Conservation (phyloP, 2,888 invertebrate species). For the Epirrita christyi region DNA sequence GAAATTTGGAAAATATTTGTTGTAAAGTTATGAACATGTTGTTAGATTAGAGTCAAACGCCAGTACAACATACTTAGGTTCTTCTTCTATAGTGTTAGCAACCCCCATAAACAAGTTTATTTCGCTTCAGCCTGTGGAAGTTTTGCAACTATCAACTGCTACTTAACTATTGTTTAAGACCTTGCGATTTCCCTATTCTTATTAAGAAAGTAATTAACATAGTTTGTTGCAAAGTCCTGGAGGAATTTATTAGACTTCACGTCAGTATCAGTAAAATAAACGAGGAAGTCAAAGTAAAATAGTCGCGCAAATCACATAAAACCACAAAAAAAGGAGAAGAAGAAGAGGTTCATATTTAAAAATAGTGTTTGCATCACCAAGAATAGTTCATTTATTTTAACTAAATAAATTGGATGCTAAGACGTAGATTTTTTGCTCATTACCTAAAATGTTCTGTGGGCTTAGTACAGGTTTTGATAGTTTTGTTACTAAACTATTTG, state of each 20-base stretch:
- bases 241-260: constrained; percentile 32
- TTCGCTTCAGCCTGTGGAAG: neutral
- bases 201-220: constrained; percentile 39
- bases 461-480: too few relatives aligned
- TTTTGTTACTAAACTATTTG: too few relatives aligned
- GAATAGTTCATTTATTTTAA: too few relatives aligned
- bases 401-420: too few relatives aligned
- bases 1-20: too few relatives aligned
- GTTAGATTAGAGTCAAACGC: neutral
- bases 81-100: neutral
- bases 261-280: constrained; percentile 26
- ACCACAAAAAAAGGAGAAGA: too few relatives aligned
- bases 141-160: constrained; percentile 3
- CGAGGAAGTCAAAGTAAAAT: neutral
- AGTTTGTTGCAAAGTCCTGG: constrained; percentile 28
- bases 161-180: constrained; percentile 7
- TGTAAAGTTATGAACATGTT: too few relatives aligned
- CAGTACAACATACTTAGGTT: neutral
- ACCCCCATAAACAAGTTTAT: too few relatives aligned
- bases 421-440: too few relatives aligned
- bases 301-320: too few relatives aligned
- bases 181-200: constrained; percentile 17
- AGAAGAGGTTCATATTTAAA: neutral
- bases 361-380: too few relatives aligned
- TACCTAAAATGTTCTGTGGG: too few relatives aligned